Base-by-base conservation (phyloP, 2,113 vertebrate genomes). In the Ctenomys sociabilis region DNA sequence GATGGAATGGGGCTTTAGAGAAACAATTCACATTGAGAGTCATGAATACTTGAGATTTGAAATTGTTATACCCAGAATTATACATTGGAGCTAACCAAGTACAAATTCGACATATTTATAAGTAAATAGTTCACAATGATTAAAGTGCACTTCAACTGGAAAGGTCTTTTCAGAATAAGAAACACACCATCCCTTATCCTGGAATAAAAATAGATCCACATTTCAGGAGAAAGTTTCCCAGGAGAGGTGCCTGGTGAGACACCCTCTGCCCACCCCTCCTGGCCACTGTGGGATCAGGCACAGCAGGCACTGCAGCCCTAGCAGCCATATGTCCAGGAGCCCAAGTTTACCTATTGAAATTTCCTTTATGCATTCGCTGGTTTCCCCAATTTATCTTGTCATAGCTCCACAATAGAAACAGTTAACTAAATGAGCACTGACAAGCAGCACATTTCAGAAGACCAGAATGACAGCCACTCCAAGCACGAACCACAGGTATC, bases 331-430 rank as follows among this genome's bases (percentile, higher is more conserved):
- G 57, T 3, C n/a, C 80, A 28, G 63, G 21, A 24, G 70, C 32
- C 9, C 1, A 57, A 19, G 30, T 45, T 54, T 24, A 14, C 22
- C 43, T 66, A 90, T 68, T 45, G 43, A 3, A 75, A 40, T 11
- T 91, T 59, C 24, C 59, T 95, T 84, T 81, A 57, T 37, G 17
- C 45, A 14, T 28, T 90, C 59, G 37, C 49, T 40, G 45, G 93
- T 61, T 57, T 64, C 16, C 13, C 64, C 3, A 6, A 6, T 87
- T 37, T 37, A 72, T 45, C 54, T 91, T 84, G 61, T 84, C 81
- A 87, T 22, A 11, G 43, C 21, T 28, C 88, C 54, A 84, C 1
- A 61, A n/a, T 49, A 45, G 12, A 59, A 88, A 40, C 54, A 82
- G 80, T 32, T 88, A 40, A 85, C 21, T 68, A 88, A 30, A 30